Evolutionary conservation across 1,140 invertebrate species (phyloP).

Genomic region (Octopus sinensis): DNA sequence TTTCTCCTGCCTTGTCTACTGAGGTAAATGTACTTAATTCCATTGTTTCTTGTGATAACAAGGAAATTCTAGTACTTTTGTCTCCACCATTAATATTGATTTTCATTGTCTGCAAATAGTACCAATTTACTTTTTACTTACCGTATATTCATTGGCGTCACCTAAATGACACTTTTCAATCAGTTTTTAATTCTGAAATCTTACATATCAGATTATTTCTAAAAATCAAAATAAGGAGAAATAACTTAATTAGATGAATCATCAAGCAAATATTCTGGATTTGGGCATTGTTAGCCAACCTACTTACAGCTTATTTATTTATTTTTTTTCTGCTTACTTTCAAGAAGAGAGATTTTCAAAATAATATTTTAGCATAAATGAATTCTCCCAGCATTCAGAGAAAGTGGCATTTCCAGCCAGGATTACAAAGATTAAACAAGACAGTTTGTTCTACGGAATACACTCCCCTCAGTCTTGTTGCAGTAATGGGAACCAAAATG

Average conservation of each 20-base stretch:
- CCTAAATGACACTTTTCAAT: neutral
- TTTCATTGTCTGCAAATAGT: too few species aligned
- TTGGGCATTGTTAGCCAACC: neutral
- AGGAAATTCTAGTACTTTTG: too few species aligned
- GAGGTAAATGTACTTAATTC: too few species aligned
- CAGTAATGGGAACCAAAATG: neutral
- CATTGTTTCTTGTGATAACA: too few species aligned
- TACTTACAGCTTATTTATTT: neutral
- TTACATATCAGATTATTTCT: neutral
- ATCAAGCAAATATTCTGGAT: neutral
- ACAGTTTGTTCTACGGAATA: neutral
- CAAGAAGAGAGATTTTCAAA: neutral
- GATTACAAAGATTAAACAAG: neutral
- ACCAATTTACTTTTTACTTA: too few species aligned
- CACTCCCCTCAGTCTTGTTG: neutral
- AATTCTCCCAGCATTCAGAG: neutral
- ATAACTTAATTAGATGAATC: too few species aligned
- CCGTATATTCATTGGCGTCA: neutral
- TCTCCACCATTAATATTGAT: too few species aligned
- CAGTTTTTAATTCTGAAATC: neutral
- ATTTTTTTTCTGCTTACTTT: neutral
- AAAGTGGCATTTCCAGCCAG: neutral
- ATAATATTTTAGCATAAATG: neutral
- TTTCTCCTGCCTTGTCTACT: too few species aligned
- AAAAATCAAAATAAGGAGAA: neutral